A percentile compares a stretch with the other conserved stretches of the same genome.
Conservation (phyloP, 2,888 invertebrate genomes). For the Phyto melanocephala region DNA sequence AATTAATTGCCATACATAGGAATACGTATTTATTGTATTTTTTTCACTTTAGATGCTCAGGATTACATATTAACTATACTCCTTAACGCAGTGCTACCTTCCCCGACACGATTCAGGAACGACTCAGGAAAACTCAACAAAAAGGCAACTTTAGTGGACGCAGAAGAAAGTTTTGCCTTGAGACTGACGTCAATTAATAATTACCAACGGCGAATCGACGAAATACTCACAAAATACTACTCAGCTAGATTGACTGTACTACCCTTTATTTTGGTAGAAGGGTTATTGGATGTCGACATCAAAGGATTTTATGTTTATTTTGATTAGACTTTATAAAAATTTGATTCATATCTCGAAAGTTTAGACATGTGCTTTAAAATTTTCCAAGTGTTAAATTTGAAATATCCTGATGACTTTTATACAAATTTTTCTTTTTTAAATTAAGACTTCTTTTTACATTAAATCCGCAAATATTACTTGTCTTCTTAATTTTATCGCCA, state of each 20-base stretch:
- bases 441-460: constrained; percentile 19
- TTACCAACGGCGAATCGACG: background rate
- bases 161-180: background rate
- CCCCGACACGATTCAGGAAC: background rate
- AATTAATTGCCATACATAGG: no score
- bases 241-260: constrained; percentile 5
- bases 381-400: no score
- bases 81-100: background rate
- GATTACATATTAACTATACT: constrained; percentile 8
- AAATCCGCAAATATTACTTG: constrained; percentile 32
- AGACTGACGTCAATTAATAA: constrained; percentile 2
- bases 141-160: background rate
- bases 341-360: no score
- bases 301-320: constrained; percentile 45
- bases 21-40: background rate
- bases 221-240: constrained; percentile 5
- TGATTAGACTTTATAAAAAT: constrained; percentile 22
- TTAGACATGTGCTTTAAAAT: no score
- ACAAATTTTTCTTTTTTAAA: constrained; percentile 38
- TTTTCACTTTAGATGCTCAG: background rate
- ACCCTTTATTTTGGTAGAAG: background rate
- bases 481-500: background rate
- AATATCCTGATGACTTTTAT: constrained; percentile 39
- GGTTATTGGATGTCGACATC: background rate
- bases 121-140: background rate